phyloP scores from a whole-genome alignment of 2,113 vertebrate genomes.

The Puma concolor region DNA sequence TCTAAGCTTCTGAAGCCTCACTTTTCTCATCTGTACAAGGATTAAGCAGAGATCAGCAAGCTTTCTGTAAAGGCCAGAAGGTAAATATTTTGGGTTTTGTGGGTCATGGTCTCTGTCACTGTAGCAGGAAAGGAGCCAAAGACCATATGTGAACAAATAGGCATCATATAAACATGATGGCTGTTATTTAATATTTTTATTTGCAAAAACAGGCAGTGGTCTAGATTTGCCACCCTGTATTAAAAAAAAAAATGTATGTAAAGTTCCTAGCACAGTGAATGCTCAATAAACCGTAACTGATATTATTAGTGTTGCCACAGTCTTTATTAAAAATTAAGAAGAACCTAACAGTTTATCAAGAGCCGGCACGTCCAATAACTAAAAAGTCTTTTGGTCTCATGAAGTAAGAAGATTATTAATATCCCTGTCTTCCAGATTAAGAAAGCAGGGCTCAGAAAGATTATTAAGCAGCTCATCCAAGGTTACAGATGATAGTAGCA shows the following conservation, averaged over 20 bases:
- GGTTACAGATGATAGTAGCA: neutral
- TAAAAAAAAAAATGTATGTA: neutral
- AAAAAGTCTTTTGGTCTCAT: neutral
- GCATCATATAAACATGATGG: neutral
- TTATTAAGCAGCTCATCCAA: neutral
- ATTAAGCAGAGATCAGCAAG: neutral
- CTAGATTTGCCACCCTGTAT: neutral
- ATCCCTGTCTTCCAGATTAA: neutral
- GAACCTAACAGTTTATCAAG: slow-evolving; percentile 3
- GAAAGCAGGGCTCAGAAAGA: neutral
- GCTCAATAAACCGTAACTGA: neutral
- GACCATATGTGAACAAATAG: neutral
- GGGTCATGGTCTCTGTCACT: neutral
- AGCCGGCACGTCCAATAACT: neutral
- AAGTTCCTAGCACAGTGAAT: neutral
- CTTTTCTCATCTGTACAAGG: neutral
- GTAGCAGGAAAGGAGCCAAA: neutral
- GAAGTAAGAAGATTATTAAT: neutral
- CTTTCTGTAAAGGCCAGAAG: neutral
- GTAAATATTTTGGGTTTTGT: neutral
- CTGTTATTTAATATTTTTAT: neutral
- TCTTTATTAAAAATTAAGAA: slow-evolving; percentile 31
- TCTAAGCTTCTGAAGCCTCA: neutral
- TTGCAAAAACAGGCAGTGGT: neutral
- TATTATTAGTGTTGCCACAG: neutral